Evolutionary conservation across 2,113 vertebrate genomes (phyloP).

Genomic region (Dolichotis patagonum): DNA sequence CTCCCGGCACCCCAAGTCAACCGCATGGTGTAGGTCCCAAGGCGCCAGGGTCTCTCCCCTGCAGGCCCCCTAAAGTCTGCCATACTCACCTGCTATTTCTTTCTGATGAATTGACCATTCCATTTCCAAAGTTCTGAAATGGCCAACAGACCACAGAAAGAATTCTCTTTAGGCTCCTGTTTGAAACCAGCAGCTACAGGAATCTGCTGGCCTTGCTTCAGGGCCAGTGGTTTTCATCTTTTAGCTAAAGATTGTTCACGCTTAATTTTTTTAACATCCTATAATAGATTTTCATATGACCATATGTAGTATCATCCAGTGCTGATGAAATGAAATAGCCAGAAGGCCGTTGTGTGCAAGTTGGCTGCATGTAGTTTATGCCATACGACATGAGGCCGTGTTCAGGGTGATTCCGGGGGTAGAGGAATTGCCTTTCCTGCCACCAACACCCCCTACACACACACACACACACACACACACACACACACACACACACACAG

Average conservation of each 20-base stretch:
- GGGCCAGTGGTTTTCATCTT: not conserved
- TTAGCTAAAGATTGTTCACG: not conserved
- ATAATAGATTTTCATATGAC: not conserved
- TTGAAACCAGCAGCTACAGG: no score
- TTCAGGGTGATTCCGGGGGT: not conserved
- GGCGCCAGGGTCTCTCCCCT: no score
- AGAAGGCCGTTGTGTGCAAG: not conserved
- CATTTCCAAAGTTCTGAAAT: no score
- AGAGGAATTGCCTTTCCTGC: not conserved
- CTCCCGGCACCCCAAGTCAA: no score
- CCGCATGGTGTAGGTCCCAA: no score
- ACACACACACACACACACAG: not conserved
- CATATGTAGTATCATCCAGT: not conserved
- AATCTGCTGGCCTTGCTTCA: no score
- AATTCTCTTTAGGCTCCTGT: no score
- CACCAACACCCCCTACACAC: not conserved
- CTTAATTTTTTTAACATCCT: conserved; percentile 2
- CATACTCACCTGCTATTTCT: no score
- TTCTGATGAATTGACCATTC: no score
- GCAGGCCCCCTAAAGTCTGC: no score
- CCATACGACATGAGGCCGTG: not conserved
- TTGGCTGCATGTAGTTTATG: not conserved
- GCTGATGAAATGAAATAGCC: not conserved
- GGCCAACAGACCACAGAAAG: no score
- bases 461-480: not conserved